phyloP scores from a whole-genome alignment of 2,888 invertebrate species.

The Bimastos eiseni region DNA sequence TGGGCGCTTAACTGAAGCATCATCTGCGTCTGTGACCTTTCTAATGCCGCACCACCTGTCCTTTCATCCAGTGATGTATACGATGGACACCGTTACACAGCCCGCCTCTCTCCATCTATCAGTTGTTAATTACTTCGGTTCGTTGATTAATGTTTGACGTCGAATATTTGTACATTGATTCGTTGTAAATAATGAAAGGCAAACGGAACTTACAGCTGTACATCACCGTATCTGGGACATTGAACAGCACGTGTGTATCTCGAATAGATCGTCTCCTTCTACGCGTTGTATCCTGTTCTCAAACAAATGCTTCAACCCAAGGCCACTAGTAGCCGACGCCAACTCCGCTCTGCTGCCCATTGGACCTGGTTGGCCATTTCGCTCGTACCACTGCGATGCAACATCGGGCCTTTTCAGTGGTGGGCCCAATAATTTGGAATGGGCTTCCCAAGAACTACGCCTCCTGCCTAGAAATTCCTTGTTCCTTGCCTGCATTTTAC shows the following conservation, averaged over 20 bases:
- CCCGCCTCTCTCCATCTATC: not conserved
- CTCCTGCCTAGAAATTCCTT: too few species aligned
- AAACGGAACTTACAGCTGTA: not conserved
- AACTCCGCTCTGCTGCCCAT: too few species aligned
- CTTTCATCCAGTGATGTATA: not conserved
- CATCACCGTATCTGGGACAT: too few species aligned
- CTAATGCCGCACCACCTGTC: not conserved
- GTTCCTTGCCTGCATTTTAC: too few species aligned
- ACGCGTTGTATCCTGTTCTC: not conserved
- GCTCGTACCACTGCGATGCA: too few species aligned
- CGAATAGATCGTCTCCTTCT: accelerated
- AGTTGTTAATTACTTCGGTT: not conserved
- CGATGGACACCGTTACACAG: not conserved
- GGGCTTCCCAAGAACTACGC: too few species aligned
- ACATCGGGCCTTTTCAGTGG: too few species aligned
- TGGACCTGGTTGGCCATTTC: too few species aligned
- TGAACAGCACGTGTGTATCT: not conserved
- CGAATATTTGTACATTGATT: constrained; percentile 13
- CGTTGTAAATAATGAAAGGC: not conserved
- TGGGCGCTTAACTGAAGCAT: not conserved
- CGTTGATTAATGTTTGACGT: not conserved
- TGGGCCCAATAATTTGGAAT: too few species aligned
- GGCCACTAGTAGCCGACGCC: too few species aligned
- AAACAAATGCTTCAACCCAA: not conserved
- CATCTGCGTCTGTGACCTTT: not conserved